A percentile compares a stretch with the other conserved stretches of the same genome.
phyloP scores from a whole-genome alignment of 2,888 invertebrate genomes.

The Sarcophaga rosellei region DNA sequence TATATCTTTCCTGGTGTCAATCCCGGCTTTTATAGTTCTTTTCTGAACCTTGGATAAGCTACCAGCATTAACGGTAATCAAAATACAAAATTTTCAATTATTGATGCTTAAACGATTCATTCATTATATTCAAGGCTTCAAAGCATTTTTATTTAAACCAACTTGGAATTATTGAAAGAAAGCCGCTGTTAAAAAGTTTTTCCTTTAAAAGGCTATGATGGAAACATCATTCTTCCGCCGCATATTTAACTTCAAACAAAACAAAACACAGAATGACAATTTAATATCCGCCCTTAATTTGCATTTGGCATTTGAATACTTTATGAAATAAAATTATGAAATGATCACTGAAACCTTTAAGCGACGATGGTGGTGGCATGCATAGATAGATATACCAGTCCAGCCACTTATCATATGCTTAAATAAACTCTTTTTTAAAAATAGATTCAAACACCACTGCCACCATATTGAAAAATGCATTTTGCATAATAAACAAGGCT shows the following conservation, averaged over 20 bases:
- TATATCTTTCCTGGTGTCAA: no score
- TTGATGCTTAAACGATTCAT: no score
- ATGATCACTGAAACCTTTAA: conserved; percentile 26
- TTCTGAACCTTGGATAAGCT: no score
- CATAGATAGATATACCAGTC: neutral
- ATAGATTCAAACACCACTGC: conserved; percentile 27
- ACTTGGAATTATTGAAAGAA: no score
- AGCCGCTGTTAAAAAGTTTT: neutral
- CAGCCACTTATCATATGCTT: no score
- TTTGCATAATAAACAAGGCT: conserved; percentile 61
- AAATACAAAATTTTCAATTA: no score
- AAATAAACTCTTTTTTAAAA: conserved; percentile 16
- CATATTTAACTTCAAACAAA: conserved; percentile 1
- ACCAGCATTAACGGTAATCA: no score
- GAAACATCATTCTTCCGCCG: conserved; percentile 19
- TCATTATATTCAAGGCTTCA: no score
- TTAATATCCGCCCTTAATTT: conserved; percentile 51
- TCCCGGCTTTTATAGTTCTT: no score
- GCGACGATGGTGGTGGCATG: neutral
- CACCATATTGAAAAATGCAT: conserved; percentile 36
- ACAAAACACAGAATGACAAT: conserved; percentile 49
- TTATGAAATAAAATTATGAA: conserved; percentile 30
- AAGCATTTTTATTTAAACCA: no score
- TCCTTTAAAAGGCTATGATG: neutral
- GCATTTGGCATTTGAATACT: conserved; percentile 16